Conservation (phyloP, 2,888 invertebrate genomes). For the Flexamia atlantica region DNA sequence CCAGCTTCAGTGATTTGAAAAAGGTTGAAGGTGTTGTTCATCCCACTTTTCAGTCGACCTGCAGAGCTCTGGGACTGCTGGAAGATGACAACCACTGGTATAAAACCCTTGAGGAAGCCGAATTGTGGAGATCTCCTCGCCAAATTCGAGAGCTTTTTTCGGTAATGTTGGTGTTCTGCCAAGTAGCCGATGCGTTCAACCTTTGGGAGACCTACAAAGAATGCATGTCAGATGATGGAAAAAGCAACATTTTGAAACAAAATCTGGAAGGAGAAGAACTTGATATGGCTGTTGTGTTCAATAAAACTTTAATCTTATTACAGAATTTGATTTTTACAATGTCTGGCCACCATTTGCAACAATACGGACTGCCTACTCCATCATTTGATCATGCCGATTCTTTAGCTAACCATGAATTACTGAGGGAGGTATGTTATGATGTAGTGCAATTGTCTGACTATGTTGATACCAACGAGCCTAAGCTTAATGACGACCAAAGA, state of each 20-base stretch:
- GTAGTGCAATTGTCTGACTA: background rate
- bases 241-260: too few species aligned
- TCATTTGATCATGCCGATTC: background rate
- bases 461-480: too few species aligned
- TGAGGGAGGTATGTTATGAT: background rate
- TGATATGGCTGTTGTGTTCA: too few species aligned
- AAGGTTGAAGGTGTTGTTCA: constrained; percentile 71
- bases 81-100: constrained; percentile 72
- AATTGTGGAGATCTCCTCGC: constrained; percentile 63
- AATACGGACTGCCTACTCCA: background rate
- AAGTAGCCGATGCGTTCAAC: constrained; percentile 68
- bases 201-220: constrained; percentile 69
- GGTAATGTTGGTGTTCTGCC: constrained; percentile 68
- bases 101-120: constrained; percentile 67
- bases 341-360: too few species aligned
- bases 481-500: too few species aligned
- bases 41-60: constrained; percentile 73
- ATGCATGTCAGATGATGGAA: constrained; percentile 62
- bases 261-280: too few species aligned
- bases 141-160: constrained; percentile 68
- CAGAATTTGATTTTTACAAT: too few species aligned
- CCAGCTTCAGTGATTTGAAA: constrained; percentile 70
- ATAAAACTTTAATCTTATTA: too few species aligned
- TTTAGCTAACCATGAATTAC: background rate
- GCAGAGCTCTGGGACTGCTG: constrained; percentile 71